Evolutionary conservation across 2,888 invertebrate genomes (phyloP).

Genomic region (Eurytoma adleriae): DNA sequence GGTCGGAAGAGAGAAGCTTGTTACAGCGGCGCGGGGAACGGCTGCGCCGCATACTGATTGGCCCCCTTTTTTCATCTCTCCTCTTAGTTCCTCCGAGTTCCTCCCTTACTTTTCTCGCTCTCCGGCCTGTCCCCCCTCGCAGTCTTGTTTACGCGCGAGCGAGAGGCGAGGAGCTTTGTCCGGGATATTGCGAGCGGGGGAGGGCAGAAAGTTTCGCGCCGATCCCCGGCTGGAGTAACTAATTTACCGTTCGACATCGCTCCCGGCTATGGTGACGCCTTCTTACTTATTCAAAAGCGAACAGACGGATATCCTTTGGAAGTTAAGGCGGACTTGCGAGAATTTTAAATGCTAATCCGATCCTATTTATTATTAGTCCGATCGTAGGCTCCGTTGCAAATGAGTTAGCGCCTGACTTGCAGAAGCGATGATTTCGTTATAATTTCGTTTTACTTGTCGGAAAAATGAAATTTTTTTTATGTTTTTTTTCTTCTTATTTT

Average conservation of each 20-base stretch:
- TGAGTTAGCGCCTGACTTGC: too few relatives aligned
- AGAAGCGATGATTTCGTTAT: too few relatives aligned
- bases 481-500: too few relatives aligned
- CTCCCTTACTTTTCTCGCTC: neutral
- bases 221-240: constrained; percentile 24
- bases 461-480: too few relatives aligned
- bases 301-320: constrained; percentile 23
- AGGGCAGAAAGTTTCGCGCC: constrained; percentile 23
- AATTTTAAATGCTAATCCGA: constrained; percentile 47
- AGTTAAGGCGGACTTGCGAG: constrained; percentile 19
- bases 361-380: constrained; percentile 38
- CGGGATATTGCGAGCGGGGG: constrained; percentile 21
- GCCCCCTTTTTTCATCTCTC: constrained; percentile 49
- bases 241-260: constrained; percentile 39
- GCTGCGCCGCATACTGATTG: constrained; percentile 70
- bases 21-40: constrained; percentile 63
- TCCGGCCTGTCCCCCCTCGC: neutral
- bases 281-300: constrained; percentile 42
- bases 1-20: constrained; percentile 59
- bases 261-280: neutral
- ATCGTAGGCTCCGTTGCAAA: constrained; percentile 1
- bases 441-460: too few relatives aligned
- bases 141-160: constrained; percentile 13
- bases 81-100: neutral
- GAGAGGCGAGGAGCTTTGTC: neutral